Base-by-base conservation (phyloP, 2,888 invertebrate species). In the Diadegma fenestrale region DNA sequence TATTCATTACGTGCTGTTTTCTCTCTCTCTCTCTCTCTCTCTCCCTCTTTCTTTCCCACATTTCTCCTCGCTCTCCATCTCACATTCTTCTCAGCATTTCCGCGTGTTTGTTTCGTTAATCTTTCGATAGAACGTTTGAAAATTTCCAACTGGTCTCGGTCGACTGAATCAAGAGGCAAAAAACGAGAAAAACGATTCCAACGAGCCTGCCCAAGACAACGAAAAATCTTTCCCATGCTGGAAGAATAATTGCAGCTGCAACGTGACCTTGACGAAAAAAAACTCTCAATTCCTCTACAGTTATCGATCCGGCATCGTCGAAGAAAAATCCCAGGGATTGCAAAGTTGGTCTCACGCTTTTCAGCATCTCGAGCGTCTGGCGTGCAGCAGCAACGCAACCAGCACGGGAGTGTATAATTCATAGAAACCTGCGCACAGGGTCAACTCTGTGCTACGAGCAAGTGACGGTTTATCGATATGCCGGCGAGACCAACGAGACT, bases 1-100 rank as follows among this genome's bases (percentile, higher is more conserved):
- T 69, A 73, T 68, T 48, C 71, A 82, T 82, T 84, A 43, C 81
- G 78, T 87, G 79, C 81, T 61, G 64, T n/a, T 33, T 8, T 22
- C 10, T 48, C 5, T n/a, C 22, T 22, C 12, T 43, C 26, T n/a
- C n/a, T n/a, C n/a, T n/a, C 64, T 68, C 82, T 26, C 26, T 12
- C 68, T 22, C 26, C n/a, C 19, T 51, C n/a, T 30, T 4, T 30
- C 71, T 33, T 30, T 71, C 33, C 10, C 51, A 51, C 71, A 22
- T 26, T 45, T 45, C 17, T 26, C 26, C 7, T 30, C n/a, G 2
- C 26, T 33, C 71, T 37, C 22, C 30, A 54, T 48, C 26, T n/a
- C 45, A 51, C 8, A 51, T 19, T 1, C 10, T n/a, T 7, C 51
- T 19, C 10, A 19, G 51, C 17, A 19, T 19, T 51, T 51, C 17